Conservation (phyloP, 1,140 invertebrate species). For the Drosophila repleta region DNA sequence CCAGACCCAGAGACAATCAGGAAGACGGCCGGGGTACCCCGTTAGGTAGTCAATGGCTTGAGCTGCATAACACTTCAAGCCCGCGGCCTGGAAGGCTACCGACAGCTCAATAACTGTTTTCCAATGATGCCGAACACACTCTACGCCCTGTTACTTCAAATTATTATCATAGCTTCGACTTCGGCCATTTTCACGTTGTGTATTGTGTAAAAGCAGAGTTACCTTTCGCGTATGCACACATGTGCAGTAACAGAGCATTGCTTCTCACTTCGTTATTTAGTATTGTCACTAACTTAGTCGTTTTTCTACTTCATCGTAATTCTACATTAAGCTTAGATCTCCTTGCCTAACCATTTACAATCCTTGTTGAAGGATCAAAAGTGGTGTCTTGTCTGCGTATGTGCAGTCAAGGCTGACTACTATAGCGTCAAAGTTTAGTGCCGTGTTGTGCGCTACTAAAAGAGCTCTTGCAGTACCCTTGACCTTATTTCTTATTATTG, state of each 20-base stretch:
- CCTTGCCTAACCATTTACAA: too few species aligned
- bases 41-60: constrained; percentile 97
- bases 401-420: too few species aligned
- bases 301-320: too few species aligned
- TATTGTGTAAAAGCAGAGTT: constrained; percentile 41
- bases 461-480: too few species aligned
- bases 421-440: too few species aligned
- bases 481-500: too few species aligned
- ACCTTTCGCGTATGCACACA: constrained; percentile 16
- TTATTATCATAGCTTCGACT: constrained; percentile 90
- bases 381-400: too few species aligned
- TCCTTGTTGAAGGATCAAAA: too few species aligned
- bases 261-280: too few species aligned
- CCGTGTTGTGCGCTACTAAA: too few species aligned
- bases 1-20: constrained; percentile 97
- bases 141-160: constrained; percentile 93
- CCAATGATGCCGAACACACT: constrained; percentile 99
- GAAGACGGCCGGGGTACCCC: constrained; percentile 94
- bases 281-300: too few species aligned
- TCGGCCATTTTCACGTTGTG: constrained; percentile 84
- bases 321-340: too few species aligned
- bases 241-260: constrained; percentile 14
- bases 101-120: constrained; percentile 96
- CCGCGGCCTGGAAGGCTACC: constrained; percentile 92
- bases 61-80: constrained; percentile 96